Evolutionary conservation across 2,888 invertebrate species (phyloP).

Genomic region (Rotaria magnacalcarata): DNA sequence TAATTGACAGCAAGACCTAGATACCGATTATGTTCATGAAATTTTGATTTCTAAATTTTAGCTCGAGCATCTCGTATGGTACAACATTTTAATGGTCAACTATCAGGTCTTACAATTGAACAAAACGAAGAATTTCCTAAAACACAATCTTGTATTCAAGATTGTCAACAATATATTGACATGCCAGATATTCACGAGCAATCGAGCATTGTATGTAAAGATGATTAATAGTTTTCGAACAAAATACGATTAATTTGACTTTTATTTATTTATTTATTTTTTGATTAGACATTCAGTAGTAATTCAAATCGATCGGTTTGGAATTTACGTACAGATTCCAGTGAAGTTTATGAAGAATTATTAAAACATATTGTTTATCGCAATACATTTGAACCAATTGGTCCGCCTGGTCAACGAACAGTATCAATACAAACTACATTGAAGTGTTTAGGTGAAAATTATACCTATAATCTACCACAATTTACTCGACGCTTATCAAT

Average conservation of each 20-base stretch:
- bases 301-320: constrained; percentile 8
- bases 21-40: too few species aligned
- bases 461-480: neutral
- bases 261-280: neutral
- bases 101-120: constrained; percentile 8
- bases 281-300: neutral
- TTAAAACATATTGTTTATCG: constrained; percentile 37
- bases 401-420: constrained; percentile 10
- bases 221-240: too few species aligned
- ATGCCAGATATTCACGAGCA: neutral
- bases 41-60: neutral
- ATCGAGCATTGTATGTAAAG: neutral
- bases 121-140: neutral
- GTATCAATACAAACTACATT: neutral
- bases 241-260: too few species aligned
- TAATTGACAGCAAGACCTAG: too few species aligned
- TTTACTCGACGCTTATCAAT: neutral
- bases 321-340: constrained; percentile 14
- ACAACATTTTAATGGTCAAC: neutral
- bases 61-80: neutral
- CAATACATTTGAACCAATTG: neutral
- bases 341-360: neutral
- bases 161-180: constrained; percentile 19
- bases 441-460: constrained; percentile 26
- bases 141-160: neutral